Conservation (phyloP, 2,888 invertebrate genomes). For the Platycnemis pennipes region DNA sequence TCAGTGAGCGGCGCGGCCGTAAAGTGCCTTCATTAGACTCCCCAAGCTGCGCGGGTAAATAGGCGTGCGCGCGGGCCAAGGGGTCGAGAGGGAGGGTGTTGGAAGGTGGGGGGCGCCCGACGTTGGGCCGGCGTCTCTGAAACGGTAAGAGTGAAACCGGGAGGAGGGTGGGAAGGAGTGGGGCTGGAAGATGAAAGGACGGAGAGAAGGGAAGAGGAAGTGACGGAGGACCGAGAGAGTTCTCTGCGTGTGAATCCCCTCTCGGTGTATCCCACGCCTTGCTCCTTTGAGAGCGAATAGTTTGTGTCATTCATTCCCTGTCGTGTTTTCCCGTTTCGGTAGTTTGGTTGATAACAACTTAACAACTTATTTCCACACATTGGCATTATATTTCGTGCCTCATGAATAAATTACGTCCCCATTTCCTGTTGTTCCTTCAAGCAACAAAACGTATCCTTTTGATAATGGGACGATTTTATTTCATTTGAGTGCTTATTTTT, state of each 20-base stretch:
- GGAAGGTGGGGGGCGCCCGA: background rate
- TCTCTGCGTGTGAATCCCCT: background rate
- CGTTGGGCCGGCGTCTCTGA: background rate
- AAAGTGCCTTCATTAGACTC: conserved; percentile 39
- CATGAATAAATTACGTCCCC: no score
- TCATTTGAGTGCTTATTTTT: no score
- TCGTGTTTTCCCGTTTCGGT: no score
- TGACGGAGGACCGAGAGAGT: background rate
- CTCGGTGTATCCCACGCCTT: background rate
- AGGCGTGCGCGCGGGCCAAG: background rate
- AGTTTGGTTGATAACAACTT: no score
- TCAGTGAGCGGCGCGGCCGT: background rate
- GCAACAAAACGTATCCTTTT: no score
- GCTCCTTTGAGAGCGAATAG: no score
- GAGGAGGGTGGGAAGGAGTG: background rate
- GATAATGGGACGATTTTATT: no score
- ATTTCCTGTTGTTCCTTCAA: no score
- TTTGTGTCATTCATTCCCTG: no score
- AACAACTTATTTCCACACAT: no score
- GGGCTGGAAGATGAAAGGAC: conserved; percentile 24
- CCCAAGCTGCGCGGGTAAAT: background rate
- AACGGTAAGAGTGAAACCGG: background rate
- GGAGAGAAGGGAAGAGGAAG: background rate
- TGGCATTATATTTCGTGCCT: no score
- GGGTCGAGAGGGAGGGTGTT: background rate